Evolutionary conservation across 2,113 vertebrate species (phyloP), one percentile per base, ranked within the genome.

Genomic region (Myiozetetes cayanensis): DNA sequence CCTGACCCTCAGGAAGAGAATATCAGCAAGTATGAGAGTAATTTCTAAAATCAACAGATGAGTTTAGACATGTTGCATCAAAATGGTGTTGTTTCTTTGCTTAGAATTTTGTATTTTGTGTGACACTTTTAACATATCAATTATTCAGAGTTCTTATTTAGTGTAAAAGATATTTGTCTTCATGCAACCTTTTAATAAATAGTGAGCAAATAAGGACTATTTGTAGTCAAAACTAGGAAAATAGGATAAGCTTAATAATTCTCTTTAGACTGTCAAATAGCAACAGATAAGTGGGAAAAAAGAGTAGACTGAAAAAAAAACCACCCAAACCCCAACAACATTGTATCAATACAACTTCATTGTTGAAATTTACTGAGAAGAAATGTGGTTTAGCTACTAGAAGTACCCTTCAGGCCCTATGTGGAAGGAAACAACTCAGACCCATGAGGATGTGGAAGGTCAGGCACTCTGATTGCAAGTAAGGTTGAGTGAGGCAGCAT

Each of bases 91-190:
- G 7, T 58, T 90, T 94, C 49, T 55, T 82, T 85, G 39, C 50
- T 73, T 44, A 43, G 30, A 35, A 90, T 90, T 80, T 84, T 53
- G 18, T 37, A 46, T 85, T 93, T 89, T 30, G 44, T 16, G 33
- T 87, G 37, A 53, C 4, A 3, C 50, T 89, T 89, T 71, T 62
- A 94, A 76, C 14, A 21, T 13, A 87, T 76, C 53, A 94, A 23
- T 85, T 91, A 91, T 87, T 94, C 66, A 94, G 78, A 70, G 53
- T 18, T 62, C 55, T 59, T 70, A 87, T 87, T 76, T 89, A 85
- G 19, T n/a, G 20, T 58, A 91, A 87, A 76, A 50, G 61, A 37
- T 14, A 73, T 62, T 79, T 89, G 47, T 24, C 30, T 94, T 89
- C n/a, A 30, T 59, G 43, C 11, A 92, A 53, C 10, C n/a, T 85